phyloP scores from a whole-genome alignment of 2,113 vertebrate genomes.

The Hypomesus transpacificus region DNA sequence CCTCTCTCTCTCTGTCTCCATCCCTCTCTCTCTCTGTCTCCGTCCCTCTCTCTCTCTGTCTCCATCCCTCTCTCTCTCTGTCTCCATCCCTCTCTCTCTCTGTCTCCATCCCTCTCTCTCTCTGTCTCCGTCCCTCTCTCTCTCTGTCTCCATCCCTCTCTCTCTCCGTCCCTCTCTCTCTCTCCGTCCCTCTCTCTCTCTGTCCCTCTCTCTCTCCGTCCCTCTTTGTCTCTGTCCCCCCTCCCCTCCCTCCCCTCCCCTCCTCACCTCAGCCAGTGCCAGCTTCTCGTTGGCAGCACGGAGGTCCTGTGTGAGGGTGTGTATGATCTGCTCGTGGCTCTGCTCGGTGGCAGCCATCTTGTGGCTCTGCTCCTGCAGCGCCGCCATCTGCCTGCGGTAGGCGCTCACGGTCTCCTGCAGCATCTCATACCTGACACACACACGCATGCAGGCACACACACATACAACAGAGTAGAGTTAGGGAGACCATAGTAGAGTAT shows the following conservation, averaged over 20 bases:
- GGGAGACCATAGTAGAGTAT: too few relatives aligned
- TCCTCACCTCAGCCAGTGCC: constrained; percentile 83
- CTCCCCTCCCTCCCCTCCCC: background rate
- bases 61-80: background rate
- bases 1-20: too few relatives aligned
- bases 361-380: constrained; percentile 83
- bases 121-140: too few relatives aligned
- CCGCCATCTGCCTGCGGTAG: constrained; percentile 85
- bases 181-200: too few relatives aligned
- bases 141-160: background rate
- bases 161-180: background rate
- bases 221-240: background rate
- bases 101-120: background rate
- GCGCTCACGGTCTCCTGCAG: constrained; percentile 88
- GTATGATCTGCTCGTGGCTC: constrained; percentile 88
- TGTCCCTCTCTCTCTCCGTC: too few relatives aligned
- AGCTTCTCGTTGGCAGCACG: constrained; percentile 86
- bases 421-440: constrained; percentile 84
- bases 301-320: constrained; percentile 92
- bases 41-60: background rate
- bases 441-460: background rate
- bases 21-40: too few relatives aligned
- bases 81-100: background rate
- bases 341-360: constrained; percentile 84
- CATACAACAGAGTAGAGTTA: too few relatives aligned